Percentiles rank a stretch among this genome's conserved stretches.
phyloP scores from a whole-genome alignment of 1,140 invertebrate species.

The Homalodisca vitripennis region DNA sequence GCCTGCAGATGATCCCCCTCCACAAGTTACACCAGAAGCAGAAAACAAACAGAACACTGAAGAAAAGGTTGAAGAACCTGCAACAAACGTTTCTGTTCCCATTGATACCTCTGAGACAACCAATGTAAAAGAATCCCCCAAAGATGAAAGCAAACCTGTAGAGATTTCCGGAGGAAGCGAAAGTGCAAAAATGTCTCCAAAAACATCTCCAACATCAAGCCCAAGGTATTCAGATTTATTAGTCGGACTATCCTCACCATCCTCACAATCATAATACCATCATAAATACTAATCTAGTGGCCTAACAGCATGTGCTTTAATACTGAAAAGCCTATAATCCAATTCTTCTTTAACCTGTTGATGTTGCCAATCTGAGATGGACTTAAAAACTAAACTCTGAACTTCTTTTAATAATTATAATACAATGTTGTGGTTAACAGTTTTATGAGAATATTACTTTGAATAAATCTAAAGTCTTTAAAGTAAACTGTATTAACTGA shows the following conservation, averaged over 20 bases:
- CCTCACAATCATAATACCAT: too few species aligned
- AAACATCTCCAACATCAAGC: not conserved
- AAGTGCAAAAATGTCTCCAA: conserved; percentile 18
- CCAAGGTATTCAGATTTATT: too few species aligned
- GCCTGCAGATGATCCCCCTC: not conserved
- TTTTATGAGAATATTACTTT: too few species aligned
- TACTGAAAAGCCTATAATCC: not conserved
- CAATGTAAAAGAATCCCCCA: not conserved
- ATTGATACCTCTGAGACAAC: not conserved
- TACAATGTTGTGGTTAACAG: too few species aligned
- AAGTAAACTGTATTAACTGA: too few species aligned
- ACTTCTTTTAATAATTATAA: too few species aligned
- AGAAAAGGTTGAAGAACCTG: not conserved
- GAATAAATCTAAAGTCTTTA: too few species aligned
- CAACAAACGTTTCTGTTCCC: not conserved
- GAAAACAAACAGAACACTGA: conserved; percentile 15
- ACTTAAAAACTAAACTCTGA: not conserved
- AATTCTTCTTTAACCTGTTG: not conserved
- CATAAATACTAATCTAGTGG: too few species aligned
- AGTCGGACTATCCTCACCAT: too few species aligned
- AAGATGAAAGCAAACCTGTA: conserved; percentile 18
- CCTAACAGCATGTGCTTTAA: too few species aligned
- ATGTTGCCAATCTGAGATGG: not conserved
- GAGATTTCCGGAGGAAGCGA: not conserved
- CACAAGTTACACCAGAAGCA: conserved; percentile 23